These are phyloP conservation scores for Argopecten irradians DNA, from an alignment of 1,140 invertebrate genomes.

Conservation along the genomic window DNA sequence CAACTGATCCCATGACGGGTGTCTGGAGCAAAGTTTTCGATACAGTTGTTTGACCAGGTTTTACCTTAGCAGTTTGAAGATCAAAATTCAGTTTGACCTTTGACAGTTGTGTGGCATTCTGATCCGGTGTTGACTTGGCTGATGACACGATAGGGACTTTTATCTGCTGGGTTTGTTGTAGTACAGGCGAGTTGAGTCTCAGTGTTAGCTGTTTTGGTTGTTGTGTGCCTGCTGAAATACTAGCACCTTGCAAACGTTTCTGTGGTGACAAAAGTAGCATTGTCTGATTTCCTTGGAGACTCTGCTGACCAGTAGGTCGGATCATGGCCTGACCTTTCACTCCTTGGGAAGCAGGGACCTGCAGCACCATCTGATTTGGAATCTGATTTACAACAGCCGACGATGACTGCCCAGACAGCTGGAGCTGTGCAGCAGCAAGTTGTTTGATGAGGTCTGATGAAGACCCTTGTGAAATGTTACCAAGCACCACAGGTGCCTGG, in stretches of 20 bases:
- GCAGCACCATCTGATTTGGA: constrained; percentile 33
- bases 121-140: not conserved
- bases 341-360: not conserved
- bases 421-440: constrained; percentile 42
- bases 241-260: constrained; percentile 14
- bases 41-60: not conserved
- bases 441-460: constrained; percentile 46
- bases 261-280: constrained; percentile 38
- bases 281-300: not conserved
- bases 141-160: not conserved
- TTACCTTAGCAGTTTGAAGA: not conserved
- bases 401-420: not conserved
- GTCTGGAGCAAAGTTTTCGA: not conserved
- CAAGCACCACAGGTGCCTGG: constrained; percentile 25
- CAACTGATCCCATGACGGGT: not conserved
- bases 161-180: not conserved
- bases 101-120: not conserved
- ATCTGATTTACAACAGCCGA: constrained; percentile 29
- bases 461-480: constrained; percentile 32
- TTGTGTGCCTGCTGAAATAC: not conserved
- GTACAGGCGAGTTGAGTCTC: not conserved
- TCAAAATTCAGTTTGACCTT: not conserved
- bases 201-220: not conserved
- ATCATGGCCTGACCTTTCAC: constrained; percentile 12
- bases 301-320: constrained; percentile 25